phyloP scores from a whole-genome alignment of 2,113 vertebrate genomes.

The Burhinus bistriatus region DNA sequence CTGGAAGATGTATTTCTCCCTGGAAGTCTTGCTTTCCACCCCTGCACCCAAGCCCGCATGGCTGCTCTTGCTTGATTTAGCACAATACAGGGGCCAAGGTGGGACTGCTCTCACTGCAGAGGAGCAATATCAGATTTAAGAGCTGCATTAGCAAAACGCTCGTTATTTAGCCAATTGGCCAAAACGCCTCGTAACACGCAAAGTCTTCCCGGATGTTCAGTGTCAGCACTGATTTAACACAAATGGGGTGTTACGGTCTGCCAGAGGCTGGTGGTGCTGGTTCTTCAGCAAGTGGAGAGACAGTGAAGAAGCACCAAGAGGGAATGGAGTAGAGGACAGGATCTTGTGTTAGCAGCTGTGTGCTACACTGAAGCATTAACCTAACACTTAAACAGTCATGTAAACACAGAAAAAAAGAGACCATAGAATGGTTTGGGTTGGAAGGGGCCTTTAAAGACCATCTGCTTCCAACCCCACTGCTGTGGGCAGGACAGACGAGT shows the following conservation, averaged over 20 bases:
- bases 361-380: neutral
- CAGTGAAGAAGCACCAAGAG: neutral
- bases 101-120: neutral
- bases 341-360: neutral
- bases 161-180: neutral
- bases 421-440: neutral
- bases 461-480: neutral
- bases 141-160: neutral
- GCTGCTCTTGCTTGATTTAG: neutral
- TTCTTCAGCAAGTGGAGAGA: neutral
- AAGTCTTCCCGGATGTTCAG: neutral
- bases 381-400: neutral
- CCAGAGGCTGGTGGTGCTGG: neutral
- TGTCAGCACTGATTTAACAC: too few species aligned
- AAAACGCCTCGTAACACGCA: neutral
- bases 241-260: too few species aligned
- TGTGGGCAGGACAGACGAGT: neutral
- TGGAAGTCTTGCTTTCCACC: neutral
- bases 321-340: neutral
- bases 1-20: neutral
- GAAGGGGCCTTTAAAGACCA: neutral
- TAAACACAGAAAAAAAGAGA: neutral
- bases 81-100: neutral
- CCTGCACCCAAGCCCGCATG: neutral
- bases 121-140: neutral